Conservation (phyloP, 2,797 vertebrate genomes). For the Bufotes viridis region DNA sequence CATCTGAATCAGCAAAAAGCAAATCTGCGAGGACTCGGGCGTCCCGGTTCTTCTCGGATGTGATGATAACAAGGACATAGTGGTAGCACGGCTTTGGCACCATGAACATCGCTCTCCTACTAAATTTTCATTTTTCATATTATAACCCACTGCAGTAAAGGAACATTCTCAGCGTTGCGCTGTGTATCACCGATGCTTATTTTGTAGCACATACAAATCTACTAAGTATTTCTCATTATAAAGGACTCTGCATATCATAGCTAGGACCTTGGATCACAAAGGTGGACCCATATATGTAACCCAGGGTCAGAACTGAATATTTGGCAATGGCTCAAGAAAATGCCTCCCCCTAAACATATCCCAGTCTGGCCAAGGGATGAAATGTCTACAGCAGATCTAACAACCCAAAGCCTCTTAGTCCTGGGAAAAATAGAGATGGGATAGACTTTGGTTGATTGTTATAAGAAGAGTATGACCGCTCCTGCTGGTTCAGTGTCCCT, state of each 20-base stretch:
- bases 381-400: no score
- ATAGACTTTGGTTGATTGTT: background rate
- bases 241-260: background rate
- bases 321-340: no score
- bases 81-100: background rate
- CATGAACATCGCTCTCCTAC: background rate
- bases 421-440: background rate
- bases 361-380: no score
- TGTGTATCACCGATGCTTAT: conserved; percentile 12
- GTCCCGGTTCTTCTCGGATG: background rate
- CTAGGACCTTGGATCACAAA: background rate
- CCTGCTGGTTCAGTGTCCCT: background rate
- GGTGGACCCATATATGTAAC: background rate
- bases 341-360: no score
- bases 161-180: background rate
- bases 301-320: no score
- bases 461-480: background rate
- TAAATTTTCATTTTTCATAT: background rate
- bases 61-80: background rate
- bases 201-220: conserved; percentile 28
- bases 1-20: background rate
- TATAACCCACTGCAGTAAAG: conserved; percentile 3
- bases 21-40: background rate
- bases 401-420: background rate
- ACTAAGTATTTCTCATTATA: background rate